phyloP scores from a whole-genome alignment of 2,888 invertebrate genomes.

The Galeruca laticollis region DNA sequence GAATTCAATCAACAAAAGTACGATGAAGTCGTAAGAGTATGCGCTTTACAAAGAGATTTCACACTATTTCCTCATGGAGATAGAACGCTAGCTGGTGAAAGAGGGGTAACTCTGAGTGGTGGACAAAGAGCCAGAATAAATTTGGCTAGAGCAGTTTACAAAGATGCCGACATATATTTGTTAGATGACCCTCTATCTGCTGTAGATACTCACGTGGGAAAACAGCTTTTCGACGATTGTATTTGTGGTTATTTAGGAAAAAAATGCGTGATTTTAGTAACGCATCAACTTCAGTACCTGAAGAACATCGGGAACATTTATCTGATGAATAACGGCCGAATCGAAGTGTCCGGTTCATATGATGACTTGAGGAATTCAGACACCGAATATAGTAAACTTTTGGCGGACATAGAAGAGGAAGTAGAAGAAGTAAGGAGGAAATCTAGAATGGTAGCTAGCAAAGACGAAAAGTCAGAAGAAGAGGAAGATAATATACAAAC shows the following conservation, averaged over 20 bases:
- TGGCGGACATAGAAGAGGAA: slow-evolving; percentile 36
- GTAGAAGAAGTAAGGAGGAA: slow-evolving; percentile 37
- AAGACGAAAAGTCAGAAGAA: slow-evolving; percentile 66
- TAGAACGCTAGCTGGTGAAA: slow-evolving; percentile 81
- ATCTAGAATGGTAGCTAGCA: slow-evolving; percentile 19
- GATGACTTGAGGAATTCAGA: slow-evolving; percentile 39
- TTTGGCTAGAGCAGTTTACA: slow-evolving; percentile 85
- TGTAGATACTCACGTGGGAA: slow-evolving; percentile 89
- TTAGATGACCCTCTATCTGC: slow-evolving; percentile 91
- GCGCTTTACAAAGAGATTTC: slow-evolving; percentile 80
- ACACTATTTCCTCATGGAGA: slow-evolving; percentile 81
- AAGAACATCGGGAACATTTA: slow-evolving; percentile 70
- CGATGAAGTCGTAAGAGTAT: slow-evolving; percentile 76
- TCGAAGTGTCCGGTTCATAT: slow-evolving; percentile 62
- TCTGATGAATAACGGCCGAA: slow-evolving; percentile 70
- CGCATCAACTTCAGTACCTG: slow-evolving; percentile 78
- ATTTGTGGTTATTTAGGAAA: slow-evolving; percentile 73
- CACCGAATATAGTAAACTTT: slow-evolving; percentile 42
- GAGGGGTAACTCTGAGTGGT: slow-evolving; percentile 76
- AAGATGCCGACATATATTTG: slow-evolving; percentile 85
- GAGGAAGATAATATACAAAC: slow-evolving; percentile 49
- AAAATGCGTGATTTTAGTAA: slow-evolving; percentile 79
- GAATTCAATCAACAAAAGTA: slow-evolving; percentile 75
- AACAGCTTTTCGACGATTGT: slow-evolving; percentile 87
- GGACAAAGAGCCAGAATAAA: slow-evolving; percentile 90